Evolutionary conservation across 92 coral and sea anemone species (phyloP).

Genomic region (Epizoanthus scotinus): DNA sequence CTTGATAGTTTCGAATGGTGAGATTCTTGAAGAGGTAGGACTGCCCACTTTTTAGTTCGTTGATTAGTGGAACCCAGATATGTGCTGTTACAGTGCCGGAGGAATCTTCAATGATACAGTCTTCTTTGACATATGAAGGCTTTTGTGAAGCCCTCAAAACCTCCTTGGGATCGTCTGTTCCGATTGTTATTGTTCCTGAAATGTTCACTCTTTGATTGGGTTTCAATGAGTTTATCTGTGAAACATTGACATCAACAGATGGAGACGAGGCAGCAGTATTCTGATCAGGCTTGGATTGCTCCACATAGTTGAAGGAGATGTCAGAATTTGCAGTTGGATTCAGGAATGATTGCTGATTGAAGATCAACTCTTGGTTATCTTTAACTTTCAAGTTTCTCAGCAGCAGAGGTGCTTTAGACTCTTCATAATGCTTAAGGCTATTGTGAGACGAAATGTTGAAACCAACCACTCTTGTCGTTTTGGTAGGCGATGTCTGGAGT

Average conservation of each 20-base stretch:
- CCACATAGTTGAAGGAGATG: conserved; percentile 37
- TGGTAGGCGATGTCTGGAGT: conserved; percentile 54
- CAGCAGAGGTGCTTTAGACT: conserved; percentile 59
- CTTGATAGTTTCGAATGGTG: conserved; percentile 49
- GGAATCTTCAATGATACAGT: conserved; percentile 64
- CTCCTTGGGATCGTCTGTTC: conserved; percentile 52
- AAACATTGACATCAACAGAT: conserved; percentile 43
- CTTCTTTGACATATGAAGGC: conserved; percentile 57
- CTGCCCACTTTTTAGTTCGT: conserved; percentile 42
- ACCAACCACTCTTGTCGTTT: conserved; percentile 61
- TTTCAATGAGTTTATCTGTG: conserved; percentile 38
- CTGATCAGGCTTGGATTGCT: conserved; percentile 45
- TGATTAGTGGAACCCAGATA: conserved; percentile 57
- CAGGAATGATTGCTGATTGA: conserved; percentile 58
- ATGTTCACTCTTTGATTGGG: conserved; percentile 72
- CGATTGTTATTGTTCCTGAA: conserved; percentile 44
- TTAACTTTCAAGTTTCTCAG: conserved; percentile 47
- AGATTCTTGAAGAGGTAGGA: conserved; percentile 51
- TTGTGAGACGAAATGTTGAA: conserved; percentile 55
- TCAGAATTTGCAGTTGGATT: conserved; percentile 56
- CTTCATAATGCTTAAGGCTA: conserved; percentile 49
- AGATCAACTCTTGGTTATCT: conserved; percentile 41
- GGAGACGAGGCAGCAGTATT: conserved; percentile 9
- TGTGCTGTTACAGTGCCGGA: conserved; percentile 54
- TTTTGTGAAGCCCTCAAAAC: conserved; percentile 42